phyloP scores from a whole-genome alignment of 1,140 invertebrate genomes.

The Chrysomallon squamiferum region DNA sequence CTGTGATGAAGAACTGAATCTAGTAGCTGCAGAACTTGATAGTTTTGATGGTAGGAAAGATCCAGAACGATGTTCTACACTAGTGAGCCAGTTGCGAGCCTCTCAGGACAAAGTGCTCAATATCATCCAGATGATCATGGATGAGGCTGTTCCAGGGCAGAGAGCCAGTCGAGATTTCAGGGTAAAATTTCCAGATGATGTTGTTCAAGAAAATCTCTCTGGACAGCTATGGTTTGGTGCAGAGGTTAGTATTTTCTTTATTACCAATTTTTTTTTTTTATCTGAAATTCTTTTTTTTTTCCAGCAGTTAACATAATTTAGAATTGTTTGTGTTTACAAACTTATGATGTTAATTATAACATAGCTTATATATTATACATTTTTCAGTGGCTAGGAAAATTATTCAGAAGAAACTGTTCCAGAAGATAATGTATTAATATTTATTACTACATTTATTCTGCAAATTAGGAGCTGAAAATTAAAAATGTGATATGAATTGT shows the following conservation, averaged over 20 bases:
- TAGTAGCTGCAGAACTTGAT: conserved; percentile 93
- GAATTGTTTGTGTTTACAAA: neutral
- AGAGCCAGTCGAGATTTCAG: conserved; percentile 92
- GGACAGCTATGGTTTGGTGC: conserved; percentile 99
- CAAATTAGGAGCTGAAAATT: no score
- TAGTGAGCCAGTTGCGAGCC: conserved; percentile 88
- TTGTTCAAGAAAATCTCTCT: conserved; percentile 95
- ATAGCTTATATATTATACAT: neutral
- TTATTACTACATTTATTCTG: no score
- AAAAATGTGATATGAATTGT: no score
- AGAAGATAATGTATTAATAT: no score
- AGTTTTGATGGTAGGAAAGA: conserved; percentile 98
- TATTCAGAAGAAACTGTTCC: no score
- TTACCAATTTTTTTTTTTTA: neutral
- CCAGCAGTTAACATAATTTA: neutral
- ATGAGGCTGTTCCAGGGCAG: conserved; percentile 86
- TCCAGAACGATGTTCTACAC: conserved; percentile 90
- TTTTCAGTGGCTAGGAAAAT: neutral
- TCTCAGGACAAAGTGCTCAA: conserved; percentile 72
- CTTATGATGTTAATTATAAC: neutral
- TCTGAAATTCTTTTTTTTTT: neutral
- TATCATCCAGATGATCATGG: conserved; percentile 94
- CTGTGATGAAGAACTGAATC: conserved; percentile 95
- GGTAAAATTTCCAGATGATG: conserved; percentile 99
- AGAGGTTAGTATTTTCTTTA: conserved; percentile 71